Evolutionary conservation across 2,888 invertebrate species (phyloP), one percentile per base, ranked within the genome.

Genomic region (Platycheirus albimanus): DNA sequence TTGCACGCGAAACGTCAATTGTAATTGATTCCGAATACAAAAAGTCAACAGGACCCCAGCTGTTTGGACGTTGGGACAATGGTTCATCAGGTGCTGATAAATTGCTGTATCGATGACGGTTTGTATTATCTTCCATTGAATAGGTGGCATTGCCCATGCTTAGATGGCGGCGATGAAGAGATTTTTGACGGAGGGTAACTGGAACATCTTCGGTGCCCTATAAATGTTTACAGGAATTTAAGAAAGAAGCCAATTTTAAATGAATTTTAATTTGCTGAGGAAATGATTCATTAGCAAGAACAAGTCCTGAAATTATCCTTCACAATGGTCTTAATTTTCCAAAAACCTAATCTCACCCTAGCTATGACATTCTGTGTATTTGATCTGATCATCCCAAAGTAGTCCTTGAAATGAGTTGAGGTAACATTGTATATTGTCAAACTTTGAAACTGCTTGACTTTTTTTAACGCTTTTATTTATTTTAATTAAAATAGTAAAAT

Each of bases 1-100:
- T 92, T 71, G 94, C 93, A 86, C 94, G 95, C 88, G 96, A 95
- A 85, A 95, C 94, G 88, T 94, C 94, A 85, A 95, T 95, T 88
- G 95, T 93, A 89, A 96, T 92, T 76, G 96, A 96, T 86, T 95
- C 94, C 85, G 95, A 93, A 85, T 88, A 88, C 85, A 86, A 88
- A 75, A 86, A 87, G 87, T 90, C 90, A 33, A 89, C 87, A 13
- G 90, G 91, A 72, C 90, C 91, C 91, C 91, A 91, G 85, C 91
- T 91, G 58, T 88, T 88, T 5, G 90, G 89, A 17, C 91, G 88
- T 15, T 85, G 86, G 15, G 87, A 63, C 1, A 84, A 54, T 0
- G 85, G 83, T 70, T 88, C 90, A 33, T 89, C 90, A 36, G 87
- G 86, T 13, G 87, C 86, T 1, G 88, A 88, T 7, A 90, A 38